Evolutionary conservation across 2,797 vertebrate genomes (phyloP).

Genomic region (Scolopax bukidnonensis): DNA sequence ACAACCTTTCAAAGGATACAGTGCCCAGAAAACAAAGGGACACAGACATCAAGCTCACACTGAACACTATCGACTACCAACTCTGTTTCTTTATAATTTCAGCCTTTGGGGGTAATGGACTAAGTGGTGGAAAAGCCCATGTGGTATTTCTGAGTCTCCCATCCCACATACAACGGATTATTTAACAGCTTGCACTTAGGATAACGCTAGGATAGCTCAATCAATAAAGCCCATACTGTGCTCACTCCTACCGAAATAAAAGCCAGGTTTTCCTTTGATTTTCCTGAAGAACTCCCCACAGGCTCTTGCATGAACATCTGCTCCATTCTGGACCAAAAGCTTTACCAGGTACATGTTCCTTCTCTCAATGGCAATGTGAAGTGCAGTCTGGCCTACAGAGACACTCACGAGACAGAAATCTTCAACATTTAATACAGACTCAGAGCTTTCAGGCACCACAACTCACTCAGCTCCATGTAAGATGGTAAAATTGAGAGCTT

Average conservation of each 20-base stretch:
- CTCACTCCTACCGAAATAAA: slow-evolving; percentile 91
- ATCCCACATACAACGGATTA: background rate
- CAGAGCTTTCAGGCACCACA: background rate
- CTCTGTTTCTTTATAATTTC: background rate
- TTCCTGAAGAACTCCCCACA: slow-evolving; percentile 92
- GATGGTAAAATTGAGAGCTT: background rate
- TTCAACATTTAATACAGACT: background rate
- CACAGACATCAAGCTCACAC: background rate
- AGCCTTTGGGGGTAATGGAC: background rate
- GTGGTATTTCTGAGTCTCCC: background rate
- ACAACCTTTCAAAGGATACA: background rate
- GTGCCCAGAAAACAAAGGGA: background rate
- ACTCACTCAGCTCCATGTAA: background rate
- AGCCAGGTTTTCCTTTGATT: slow-evolving; percentile 83
- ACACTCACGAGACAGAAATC: slow-evolving; percentile 16
- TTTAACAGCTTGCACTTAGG: slow-evolving; percentile 3
- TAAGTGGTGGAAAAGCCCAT: background rate
- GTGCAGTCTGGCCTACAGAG: slow-evolving; percentile 89
- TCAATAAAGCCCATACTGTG: background rate
- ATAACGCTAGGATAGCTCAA: background rate
- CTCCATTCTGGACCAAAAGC: slow-evolving; percentile 89
- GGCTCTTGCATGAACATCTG: slow-evolving; percentile 89
- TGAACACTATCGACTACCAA: background rate
- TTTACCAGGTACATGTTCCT: slow-evolving; percentile 86
- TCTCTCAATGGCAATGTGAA: slow-evolving; percentile 95